Percentiles rank a stretch among this genome's conserved stretches.
phyloP scores from a whole-genome alignment of 1,140 invertebrate genomes.

The Chrysomallon squamiferum region DNA sequence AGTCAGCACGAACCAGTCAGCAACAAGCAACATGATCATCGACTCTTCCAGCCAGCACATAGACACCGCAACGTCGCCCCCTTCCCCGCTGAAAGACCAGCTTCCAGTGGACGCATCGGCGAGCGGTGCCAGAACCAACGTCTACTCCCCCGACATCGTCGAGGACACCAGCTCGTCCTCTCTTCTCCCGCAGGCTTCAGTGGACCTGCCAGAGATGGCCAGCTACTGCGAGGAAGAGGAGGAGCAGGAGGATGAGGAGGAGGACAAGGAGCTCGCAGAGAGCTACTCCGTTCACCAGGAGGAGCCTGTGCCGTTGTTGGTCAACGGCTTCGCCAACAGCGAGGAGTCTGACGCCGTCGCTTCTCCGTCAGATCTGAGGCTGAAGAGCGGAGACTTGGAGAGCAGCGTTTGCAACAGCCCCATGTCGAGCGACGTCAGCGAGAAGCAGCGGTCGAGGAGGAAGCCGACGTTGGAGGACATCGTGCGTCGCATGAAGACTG shows the following conservation, averaged over 20 bases:
- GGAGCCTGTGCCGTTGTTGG: too few species aligned
- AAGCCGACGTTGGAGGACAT: constrained; percentile 57
- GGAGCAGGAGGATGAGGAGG: too few species aligned
- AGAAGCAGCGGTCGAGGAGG: constrained; percentile 39
- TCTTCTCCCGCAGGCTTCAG: background rate
- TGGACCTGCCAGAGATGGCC: too few species aligned
- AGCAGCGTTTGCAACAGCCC: background rate
- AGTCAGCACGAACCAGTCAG: background rate
- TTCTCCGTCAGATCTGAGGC: too few species aligned
- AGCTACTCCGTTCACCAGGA: too few species aligned
- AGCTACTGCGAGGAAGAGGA: too few species aligned
- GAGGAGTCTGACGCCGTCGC: background rate
- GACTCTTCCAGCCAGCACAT: constrained; percentile 21
- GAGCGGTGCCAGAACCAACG: background rate
- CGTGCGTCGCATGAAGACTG: constrained; percentile 41
- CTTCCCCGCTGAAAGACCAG: constrained; percentile 14
- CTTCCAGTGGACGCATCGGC: background rate
- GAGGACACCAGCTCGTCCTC: background rate
- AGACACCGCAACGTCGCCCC: constrained; percentile 13
- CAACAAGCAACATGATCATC: constrained; percentile 25
- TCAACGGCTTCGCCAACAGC: background rate
- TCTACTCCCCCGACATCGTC: background rate
- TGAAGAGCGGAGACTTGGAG: background rate
- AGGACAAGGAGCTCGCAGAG: too few species aligned
- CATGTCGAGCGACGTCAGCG: constrained; percentile 9